Conservation (phyloP, 2,113 vertebrate species). For the Zosterops japonicus region DNA sequence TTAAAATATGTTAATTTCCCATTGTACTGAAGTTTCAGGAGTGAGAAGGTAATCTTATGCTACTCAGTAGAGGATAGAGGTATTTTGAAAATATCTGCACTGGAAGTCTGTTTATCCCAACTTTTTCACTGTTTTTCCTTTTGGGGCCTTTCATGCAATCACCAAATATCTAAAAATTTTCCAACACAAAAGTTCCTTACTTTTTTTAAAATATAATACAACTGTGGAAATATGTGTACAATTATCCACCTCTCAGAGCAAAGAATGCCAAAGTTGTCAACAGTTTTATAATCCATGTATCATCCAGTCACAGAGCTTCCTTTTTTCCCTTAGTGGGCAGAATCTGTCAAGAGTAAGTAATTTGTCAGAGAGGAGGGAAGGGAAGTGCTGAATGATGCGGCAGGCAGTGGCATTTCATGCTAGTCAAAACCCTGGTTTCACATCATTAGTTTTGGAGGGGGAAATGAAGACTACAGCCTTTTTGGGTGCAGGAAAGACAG, state of each 20-base stretch:
- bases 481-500: not conserved
- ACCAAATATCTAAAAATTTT: not conserved
- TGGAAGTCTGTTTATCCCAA: not conserved
- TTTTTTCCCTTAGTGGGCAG: not conserved
- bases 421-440: not conserved
- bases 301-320: not conserved
- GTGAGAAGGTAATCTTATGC: not conserved
- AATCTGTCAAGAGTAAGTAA: not conserved
- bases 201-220: not conserved
- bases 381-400: not conserved
- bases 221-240: not conserved
- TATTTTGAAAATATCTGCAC: not conserved
- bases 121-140: not conserved
- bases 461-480: not conserved
- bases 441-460: not conserved
- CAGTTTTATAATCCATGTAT: not conserved
- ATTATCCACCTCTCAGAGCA: not conserved
- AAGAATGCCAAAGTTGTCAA: not conserved
- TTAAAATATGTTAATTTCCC: not conserved
- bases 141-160: not conserved
- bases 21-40: not conserved
- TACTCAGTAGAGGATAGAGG: not conserved
- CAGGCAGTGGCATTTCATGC: not conserved
- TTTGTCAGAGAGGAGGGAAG: not conserved
- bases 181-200: fast-evolving